Base-by-base conservation (phyloP, 2,113 vertebrate species). In the Cygnus buccinator region DNA sequence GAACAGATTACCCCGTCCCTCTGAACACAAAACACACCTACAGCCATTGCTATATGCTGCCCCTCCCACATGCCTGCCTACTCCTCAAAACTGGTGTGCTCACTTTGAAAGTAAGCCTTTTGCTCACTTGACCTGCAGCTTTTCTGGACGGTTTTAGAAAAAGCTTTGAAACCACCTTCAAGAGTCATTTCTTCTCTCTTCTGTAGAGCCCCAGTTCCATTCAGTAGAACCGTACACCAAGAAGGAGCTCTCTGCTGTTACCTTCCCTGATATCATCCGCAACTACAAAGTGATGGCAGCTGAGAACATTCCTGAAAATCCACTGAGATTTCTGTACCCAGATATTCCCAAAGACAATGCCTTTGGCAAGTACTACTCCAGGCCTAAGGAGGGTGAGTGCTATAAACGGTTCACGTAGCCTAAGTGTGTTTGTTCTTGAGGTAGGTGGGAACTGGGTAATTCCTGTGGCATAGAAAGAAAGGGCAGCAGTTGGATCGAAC, bases 241-340 rank as follows among this genome's bases (percentile, higher is more conserved):
- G 97, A 99, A 98, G 95, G 99, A 99, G 89, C 98, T 99, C 62
- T 97, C 97, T 2, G 99, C 99, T 2, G 99, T 99, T 16, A 98
- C 99, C 1, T 99, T 99, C 94, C 98, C 99, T 0, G 99, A 99
- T 93, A 99, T 99, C 95, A 99, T 99, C 92, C 99, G 99, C 48
- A 99, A 98, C 82, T 99, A 99, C 97, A 99, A 99, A 96, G 99
- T 99, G 93, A 99, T 99, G 99, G 99, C 99, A 0, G 99, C 98
- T 0, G 99, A 99, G 41, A 99, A 99, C 93, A 99, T 99, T 82
- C 99, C 99, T 0, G 99, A 99, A 87, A 99, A 99, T 89, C 99
- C 99, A 2, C 98, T 99, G 81, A 98, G 98, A 54, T 99, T 98
- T 95, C 98, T 99, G 43, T 99, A 98, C 97, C 99, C 99, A 3